Conservation (phyloP, 2,888 invertebrate species). For the Sturmia bella region DNA sequence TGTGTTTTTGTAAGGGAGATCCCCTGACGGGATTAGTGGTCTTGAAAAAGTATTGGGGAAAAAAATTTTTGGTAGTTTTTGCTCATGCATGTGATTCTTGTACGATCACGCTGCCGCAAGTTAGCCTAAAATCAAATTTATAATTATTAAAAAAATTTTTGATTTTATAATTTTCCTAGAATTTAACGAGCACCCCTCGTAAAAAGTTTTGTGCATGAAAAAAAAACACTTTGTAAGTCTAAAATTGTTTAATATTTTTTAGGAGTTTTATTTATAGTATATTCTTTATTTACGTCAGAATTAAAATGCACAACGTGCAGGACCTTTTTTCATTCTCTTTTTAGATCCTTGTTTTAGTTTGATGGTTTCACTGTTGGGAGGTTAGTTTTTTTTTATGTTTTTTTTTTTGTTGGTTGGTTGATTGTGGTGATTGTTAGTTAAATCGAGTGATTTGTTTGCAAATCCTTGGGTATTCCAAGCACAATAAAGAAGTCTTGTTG, state of each 20-base stretch:
- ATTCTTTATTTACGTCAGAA: slow-evolving; percentile 48
- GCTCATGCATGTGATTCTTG: no score
- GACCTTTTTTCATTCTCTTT: slow-evolving; percentile 15
- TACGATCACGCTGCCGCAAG: no score
- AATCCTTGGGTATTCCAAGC: slow-evolving; percentile 46
- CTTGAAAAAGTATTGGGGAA: no score
- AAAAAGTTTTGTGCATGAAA: slow-evolving; percentile 27
- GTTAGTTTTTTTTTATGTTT: no score
- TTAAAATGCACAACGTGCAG: slow-evolving; percentile 56
- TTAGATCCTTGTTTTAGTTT: slow-evolving; percentile 37
- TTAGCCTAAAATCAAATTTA: no score
- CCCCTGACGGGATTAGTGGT: no score
- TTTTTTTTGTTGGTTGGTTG: slow-evolving; percentile 36
- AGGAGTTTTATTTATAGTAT: slow-evolving; percentile 16
- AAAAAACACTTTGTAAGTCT: slow-evolving; percentile 30
- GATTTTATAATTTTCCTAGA: not conserved
- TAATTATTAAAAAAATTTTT: not conserved
- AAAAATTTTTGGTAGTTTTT: no score
- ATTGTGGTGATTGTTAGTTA: slow-evolving; percentile 39
- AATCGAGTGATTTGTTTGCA: slow-evolving; percentile 65
- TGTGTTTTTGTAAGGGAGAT: no score
- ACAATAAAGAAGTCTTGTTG: slow-evolving; percentile 38
- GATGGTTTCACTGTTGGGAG: slow-evolving; percentile 20
- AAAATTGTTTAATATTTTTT: slow-evolving; percentile 38
- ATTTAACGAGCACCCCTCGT: slow-evolving; percentile 50